phyloP scores from a whole-genome alignment of 2,113 vertebrate genomes.

The Calonectris borealis region DNA sequence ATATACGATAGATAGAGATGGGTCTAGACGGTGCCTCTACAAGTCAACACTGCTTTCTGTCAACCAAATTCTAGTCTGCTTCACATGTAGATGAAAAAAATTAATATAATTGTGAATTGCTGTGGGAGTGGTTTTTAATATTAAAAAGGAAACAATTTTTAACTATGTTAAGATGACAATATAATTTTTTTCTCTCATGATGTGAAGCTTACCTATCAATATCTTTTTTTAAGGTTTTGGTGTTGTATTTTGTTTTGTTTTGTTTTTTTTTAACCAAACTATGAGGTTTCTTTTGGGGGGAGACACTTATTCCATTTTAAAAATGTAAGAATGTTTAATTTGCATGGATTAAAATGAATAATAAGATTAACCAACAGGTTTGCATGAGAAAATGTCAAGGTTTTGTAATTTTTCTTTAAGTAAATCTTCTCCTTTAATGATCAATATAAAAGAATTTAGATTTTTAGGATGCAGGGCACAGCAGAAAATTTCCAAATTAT shows the following conservation, averaged over 20 bases:
- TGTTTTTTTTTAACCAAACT: neutral
- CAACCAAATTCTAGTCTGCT: neutral
- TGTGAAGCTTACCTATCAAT: neutral
- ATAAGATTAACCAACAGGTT: constrained; percentile 16
- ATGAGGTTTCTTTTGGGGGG: fast-evolving
- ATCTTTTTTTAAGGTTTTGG: neutral
- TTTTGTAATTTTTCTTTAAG: constrained; percentile 45
- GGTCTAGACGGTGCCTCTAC: neutral
- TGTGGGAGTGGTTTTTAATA: neutral
- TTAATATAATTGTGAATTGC: neutral
- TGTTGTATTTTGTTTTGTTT: neutral
- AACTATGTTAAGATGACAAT: neutral
- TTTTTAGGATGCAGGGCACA: neutral
- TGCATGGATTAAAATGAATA: neutral
- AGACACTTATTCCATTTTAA: neutral
- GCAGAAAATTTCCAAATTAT: constrained; percentile 17
- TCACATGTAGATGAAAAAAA: neutral
- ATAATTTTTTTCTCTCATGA: neutral
- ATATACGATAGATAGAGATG: neutral
- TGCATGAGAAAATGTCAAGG: constrained; percentile 29
- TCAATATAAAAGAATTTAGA: constrained; percentile 1
- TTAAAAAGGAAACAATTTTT: neutral
- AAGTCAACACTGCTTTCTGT: neutral
- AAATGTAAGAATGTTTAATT: neutral
- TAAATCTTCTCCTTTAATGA: constrained; percentile 21